Percentiles rank a stretch among this genome's conserved stretches.
Evolutionary conservation across 2,888 invertebrate genomes (phyloP).

Genomic region (Galerucella calmariensis): DNA sequence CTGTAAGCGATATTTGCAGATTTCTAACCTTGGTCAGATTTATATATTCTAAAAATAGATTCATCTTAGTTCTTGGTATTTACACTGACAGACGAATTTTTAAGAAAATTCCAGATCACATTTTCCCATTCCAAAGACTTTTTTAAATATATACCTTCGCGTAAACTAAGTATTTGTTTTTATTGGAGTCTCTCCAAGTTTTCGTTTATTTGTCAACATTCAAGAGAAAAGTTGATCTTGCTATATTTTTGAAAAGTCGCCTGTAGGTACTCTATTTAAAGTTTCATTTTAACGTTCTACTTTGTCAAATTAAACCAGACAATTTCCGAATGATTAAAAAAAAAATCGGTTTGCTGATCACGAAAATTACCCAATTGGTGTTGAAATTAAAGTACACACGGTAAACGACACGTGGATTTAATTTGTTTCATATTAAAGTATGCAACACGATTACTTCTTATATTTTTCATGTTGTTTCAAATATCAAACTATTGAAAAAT

Average conservation of each 20-base stretch:
- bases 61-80: too few relatives aligned
- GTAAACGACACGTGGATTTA: neutral
- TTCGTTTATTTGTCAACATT: constrained; percentile 14
- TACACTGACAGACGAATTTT: too few relatives aligned
- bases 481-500: too few relatives aligned
- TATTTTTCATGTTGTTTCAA: too few relatives aligned
- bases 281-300: neutral
- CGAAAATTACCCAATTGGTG: constrained; percentile 4
- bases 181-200: constrained; percentile 6
- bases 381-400: neutral
- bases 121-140: too few relatives aligned
- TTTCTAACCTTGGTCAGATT: too few relatives aligned
- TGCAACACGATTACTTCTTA: too few relatives aligned
- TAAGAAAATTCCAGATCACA: too few relatives aligned
- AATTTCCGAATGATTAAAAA: neutral
- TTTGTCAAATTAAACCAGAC: neutral
- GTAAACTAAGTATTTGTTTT: constrained; percentile 10
- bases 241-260: neutral
- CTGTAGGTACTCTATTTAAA: neutral
- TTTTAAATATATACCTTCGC: neutral
- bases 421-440: neutral
- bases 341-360: constrained; percentile 8
- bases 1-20: too few relatives aligned
- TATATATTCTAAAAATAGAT: too few relatives aligned
- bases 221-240: neutral